These are phyloP conservation scores for Mnemiopsis leidyi DNA, from an alignment of 37 sponge, comb jelly and placozoan species.

Conservation along the genomic window DNA sequence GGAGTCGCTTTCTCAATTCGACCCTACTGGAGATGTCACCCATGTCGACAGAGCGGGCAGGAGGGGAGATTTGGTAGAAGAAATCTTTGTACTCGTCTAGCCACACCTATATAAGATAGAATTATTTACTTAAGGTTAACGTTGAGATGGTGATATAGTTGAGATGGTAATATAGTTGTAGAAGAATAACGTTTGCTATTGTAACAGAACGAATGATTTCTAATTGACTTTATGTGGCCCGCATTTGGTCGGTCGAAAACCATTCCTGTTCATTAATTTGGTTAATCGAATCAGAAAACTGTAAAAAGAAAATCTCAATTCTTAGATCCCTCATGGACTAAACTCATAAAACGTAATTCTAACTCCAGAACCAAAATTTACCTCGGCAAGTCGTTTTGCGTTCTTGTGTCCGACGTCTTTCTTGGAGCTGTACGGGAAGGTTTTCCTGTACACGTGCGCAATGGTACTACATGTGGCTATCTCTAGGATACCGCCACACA, in stretches of 20 bases:
- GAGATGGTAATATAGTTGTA: too few relatives aligned
- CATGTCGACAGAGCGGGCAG: constrained; percentile 12
- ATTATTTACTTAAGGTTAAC: too few relatives aligned
- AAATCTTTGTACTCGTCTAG: constrained; percentile 64
- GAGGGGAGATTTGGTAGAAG: constrained; percentile 51
- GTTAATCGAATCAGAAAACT: background rate
- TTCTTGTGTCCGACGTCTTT: constrained; percentile 49
- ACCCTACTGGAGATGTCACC: constrained; percentile 34
- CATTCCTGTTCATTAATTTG: background rate
- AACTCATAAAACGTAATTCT: too few relatives aligned
- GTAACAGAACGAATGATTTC: too few relatives aligned
- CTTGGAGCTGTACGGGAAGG: constrained; percentile 62
- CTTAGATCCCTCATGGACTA: too few relatives aligned
- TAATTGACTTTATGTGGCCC: too few relatives aligned
- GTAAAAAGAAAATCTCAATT: too few relatives aligned
- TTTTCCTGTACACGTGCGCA: constrained; percentile 28
- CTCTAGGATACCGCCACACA: constrained; percentile 52
- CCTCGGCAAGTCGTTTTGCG: constrained; percentile 52
- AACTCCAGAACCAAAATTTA: too few relatives aligned
- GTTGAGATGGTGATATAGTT: too few relatives aligned
- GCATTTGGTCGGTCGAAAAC: too few relatives aligned
- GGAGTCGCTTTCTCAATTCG: background rate
- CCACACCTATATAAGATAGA: too few relatives aligned
- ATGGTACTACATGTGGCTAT: constrained; percentile 17
- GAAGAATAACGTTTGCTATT: too few relatives aligned